Conservation (phyloP, 2,888 invertebrate genomes). For the Hofmannophila pseudospretella region DNA sequence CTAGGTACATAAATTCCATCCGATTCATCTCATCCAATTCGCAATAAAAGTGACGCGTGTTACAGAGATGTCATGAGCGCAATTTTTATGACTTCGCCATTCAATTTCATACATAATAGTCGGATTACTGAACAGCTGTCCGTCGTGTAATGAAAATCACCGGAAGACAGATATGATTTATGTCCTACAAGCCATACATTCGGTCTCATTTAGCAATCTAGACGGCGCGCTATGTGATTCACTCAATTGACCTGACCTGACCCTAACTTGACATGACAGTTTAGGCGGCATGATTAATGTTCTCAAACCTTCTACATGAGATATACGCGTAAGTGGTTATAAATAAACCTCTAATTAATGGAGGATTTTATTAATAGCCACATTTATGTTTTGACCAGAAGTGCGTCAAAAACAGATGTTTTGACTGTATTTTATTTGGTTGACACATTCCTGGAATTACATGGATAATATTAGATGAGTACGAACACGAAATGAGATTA, state of each 20-base stretch:
- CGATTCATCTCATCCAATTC: no score
- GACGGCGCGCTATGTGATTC: slow-evolving; percentile 3
- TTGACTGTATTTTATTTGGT: background rate
- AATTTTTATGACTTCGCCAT: background rate
- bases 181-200: slow-evolving; percentile 5
- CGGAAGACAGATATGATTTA: slow-evolving; percentile 5
- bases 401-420: background rate
- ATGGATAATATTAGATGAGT: no score
- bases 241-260: slow-evolving; percentile 7
- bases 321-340: background rate
- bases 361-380: background rate
- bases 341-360: background rate
- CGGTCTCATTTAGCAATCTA: slow-evolving; percentile 7
- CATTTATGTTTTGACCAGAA: background rate
- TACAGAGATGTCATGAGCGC: no score
- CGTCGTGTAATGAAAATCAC: background rate
- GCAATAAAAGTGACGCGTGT: no score
- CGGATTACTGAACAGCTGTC: background rate
- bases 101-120: background rate
- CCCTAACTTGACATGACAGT: background rate
- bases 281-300: background rate
- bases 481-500: no score
- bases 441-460: background rate
- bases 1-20: no score
- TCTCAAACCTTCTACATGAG: background rate